Base-by-base conservation (phyloP, 1,140 invertebrate genomes). In the Marisa cornuarietis region DNA sequence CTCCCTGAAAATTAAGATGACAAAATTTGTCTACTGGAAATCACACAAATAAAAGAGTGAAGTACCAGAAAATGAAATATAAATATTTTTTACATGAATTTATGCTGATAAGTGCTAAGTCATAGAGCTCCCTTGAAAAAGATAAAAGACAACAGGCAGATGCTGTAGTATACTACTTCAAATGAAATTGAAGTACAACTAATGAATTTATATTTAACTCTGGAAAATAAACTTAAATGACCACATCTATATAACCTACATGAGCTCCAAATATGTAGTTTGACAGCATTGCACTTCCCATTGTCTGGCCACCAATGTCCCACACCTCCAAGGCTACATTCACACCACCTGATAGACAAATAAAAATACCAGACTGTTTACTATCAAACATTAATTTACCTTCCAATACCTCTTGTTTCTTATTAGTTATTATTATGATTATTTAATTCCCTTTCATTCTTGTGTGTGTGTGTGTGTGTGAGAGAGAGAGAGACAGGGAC, bases 191-290 rank as follows among this genome's bases (percentile, higher is more conserved):
- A 74, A 58, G 6, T 54, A 20, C 20, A 74, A 10, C 31, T 74
- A 18, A 42, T 4, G 31, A 4, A 42, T 42, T 42, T 42, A 42
- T 42, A 42, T 4, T 42, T 4, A 42, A 42, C 31, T 42, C 1
- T 42, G 31, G 31, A 42, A 42, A 42, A 42, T 42, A 42, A 42
- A 42, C 31, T 42, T 2, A 42, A 42, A 42, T 42, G 6, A 42
- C 31, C 31, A 42, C 31, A 42, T 42, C 31, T 42, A 16, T 74
- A 62, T 66, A 72, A 83, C 92, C 93, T 92, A 96, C 96, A 92
- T 96, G 92, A 71, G 94, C 94, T 79, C 93, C 94, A 89, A 94
- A 96, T 49, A 97, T 90, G 88, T 96, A 97, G 90, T 96, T 96
- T 76, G 94, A 93, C n/a, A 97, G 90, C 95, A 97, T 96, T 69